A percentile compares a stretch with the other conserved stretches of the same genome.
These are phyloP conservation scores for Kryphioiulus occultus DNA, from an alignment of 2,888 invertebrate species.

Conservation along the genomic window DNA sequence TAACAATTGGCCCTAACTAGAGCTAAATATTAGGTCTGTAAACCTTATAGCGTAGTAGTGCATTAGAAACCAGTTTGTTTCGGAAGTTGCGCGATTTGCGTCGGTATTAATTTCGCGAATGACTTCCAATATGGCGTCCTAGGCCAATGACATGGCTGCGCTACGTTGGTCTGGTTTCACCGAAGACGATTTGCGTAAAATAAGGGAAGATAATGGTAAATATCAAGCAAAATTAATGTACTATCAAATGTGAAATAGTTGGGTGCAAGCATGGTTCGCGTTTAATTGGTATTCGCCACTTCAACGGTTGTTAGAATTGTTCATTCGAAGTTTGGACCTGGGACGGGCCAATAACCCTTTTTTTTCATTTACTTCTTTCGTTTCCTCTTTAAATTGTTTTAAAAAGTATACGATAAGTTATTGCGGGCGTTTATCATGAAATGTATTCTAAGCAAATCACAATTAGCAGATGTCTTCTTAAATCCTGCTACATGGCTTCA, in stretches of 20 bases:
- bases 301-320: background rate
- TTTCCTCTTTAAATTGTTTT: background rate
- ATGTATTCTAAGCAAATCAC: background rate
- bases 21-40: too few relatives aligned
- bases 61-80: too few relatives aligned
- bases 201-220: background rate
- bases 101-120: too few relatives aligned
- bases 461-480: background rate
- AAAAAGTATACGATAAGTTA: background rate
- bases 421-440: background rate
- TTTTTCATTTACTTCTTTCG: background rate
- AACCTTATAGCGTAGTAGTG: too few relatives aligned
- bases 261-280: background rate
- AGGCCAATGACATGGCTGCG: constrained; percentile 14
- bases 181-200: background rate
- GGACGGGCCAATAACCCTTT: background rate
- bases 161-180: background rate
- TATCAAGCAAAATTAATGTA: background rate
- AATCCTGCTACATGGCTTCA: too few relatives aligned
- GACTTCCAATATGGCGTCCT: background rate
- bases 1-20: too few relatives aligned
- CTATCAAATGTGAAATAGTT: background rate
- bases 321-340: background rate
- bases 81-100: too few relatives aligned
- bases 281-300: background rate